These are phyloP conservation scores for Drosophila prolongata DNA, from an alignment of 2,888 invertebrate genomes.

Conservation along the genomic window DNA sequence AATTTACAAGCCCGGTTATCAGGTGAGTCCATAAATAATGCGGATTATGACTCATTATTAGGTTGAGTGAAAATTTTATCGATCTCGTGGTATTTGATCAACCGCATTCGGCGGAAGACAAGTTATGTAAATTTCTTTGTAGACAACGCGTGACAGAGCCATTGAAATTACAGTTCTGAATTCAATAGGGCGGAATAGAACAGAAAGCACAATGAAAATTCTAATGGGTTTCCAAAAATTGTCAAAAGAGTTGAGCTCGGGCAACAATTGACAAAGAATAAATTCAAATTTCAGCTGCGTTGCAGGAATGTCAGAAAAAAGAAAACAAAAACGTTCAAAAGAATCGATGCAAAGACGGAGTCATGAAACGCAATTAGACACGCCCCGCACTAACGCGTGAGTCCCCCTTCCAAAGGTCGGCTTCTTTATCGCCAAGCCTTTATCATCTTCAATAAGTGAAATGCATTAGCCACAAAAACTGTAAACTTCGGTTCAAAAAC, in stretches of 20 bases:
- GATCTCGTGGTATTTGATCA: slow-evolving; percentile 6
- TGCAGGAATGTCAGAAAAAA: background rate
- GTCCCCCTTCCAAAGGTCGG: slow-evolving; percentile 6
- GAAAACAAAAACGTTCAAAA: slow-evolving; percentile 8
- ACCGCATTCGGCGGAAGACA: slow-evolving; percentile 15
- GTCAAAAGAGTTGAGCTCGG: slow-evolving; percentile 65
- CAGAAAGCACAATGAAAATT: slow-evolving; percentile 51
- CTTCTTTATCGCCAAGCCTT: slow-evolving; percentile 51
- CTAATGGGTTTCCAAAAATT: slow-evolving; percentile 67
- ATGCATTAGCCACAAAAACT: slow-evolving; percentile 37
- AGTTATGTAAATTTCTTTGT: slow-evolving; percentile 15
- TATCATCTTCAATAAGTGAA: slow-evolving; percentile 53
- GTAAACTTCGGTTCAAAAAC: slow-evolving; percentile 11
- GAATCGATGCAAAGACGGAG: slow-evolving; percentile 37
- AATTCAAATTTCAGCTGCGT: slow-evolving; percentile 30
- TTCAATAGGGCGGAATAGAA: slow-evolving; percentile 53
- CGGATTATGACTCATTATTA: slow-evolving; percentile 40
- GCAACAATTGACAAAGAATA: slow-evolving; percentile 19
- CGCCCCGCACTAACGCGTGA: slow-evolving; percentile 36
- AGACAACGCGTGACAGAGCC: slow-evolving; percentile 64
- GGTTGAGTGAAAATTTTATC: slow-evolving; percentile 15
- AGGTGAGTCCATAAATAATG: slow-evolving; percentile 43
- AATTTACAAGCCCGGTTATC: slow-evolving; percentile 39
- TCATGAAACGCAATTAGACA: slow-evolving; percentile 65
- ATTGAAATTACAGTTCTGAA: slow-evolving; percentile 58